Base-by-base conservation (phyloP, 2,113 vertebrate genomes). In the Saimiri boliviensis region DNA sequence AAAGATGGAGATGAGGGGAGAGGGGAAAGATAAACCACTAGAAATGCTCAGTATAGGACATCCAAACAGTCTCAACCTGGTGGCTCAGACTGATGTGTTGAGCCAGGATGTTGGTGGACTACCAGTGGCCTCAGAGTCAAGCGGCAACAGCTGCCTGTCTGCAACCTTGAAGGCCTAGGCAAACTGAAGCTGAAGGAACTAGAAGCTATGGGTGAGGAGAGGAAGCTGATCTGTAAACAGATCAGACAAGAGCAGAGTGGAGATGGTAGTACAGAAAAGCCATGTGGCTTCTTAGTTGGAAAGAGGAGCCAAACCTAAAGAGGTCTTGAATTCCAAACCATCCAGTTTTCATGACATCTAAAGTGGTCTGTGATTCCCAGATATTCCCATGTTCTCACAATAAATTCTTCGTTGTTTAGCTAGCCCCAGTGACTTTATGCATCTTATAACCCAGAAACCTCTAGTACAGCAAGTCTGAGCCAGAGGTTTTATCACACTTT, bases 391-490 rank as follows among this genome's bases (percentile, higher is more conserved):
- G 20, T 73, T 89, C 83, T 95, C 9, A 80, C 20, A 74, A 79
- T 60, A 77, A 90, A 91, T 12, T 88, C 77, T 63, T 66, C 90
- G 77, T 47, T 92, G 68, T 88, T 94, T 70, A 84, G 42, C 45
- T 60, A 92, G 49, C 71, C 37, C 23, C 10, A 82, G 60, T 19
- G 37, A 96, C 66, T 73, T 89, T 66, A 80, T 42, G 45, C 47
- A 94, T 90, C 88, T 82, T 86, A 10, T 73, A 95, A 94, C 60
- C 20, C 56, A 77, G 83, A 92, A 45, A 37, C 9, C 49, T 93
- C 25, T n/a, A n/a, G 14, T 1, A 68, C 27, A 91, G 30, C 45
- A 66, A 45, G 79, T 79, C 9, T 83, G 60, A 86, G 25, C 73
- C 68, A 90, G 13, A 23, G 42, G 27, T 82, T 73, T 76, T 45